Conservation (phyloP, 2,888 invertebrate species). For the Cheilosia vulpina region DNA sequence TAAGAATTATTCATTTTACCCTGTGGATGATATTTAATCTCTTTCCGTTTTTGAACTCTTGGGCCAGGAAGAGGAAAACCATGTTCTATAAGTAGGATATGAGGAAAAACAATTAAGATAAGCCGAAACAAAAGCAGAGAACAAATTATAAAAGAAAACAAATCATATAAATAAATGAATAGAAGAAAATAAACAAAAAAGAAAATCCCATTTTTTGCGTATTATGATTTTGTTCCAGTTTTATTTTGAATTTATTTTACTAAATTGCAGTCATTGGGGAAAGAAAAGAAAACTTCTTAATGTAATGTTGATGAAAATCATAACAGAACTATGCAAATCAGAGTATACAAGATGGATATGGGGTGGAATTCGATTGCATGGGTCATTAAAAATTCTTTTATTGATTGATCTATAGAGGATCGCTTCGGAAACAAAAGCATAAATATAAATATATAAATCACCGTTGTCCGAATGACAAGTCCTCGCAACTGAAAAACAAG, state of each 20-base stretch:
- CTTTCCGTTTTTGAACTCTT: slow-evolving; percentile 83
- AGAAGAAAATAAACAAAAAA: slow-evolving; percentile 34
- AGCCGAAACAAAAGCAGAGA: slow-evolving; percentile 72
- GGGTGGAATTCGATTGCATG: neutral
- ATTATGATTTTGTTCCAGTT: slow-evolving; percentile 51
- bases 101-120: slow-evolving; percentile 77
- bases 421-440: neutral
- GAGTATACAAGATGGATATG: slow-evolving; percentile 36
- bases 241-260: slow-evolving; percentile 1
- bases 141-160: slow-evolving; percentile 51
- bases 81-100: slow-evolving; percentile 81
- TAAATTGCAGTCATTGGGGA: slow-evolving; percentile 29
- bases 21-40: slow-evolving; percentile 83
- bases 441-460: neutral
- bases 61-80: slow-evolving; percentile 82
- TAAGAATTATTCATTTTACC: slow-evolving; percentile 78
- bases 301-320: slow-evolving; percentile 46
- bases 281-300: slow-evolving; percentile 30
- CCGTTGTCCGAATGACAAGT: neutral
- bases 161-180: slow-evolving; percentile 28
- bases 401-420: neutral
- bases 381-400: neutral
- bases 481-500: neutral
- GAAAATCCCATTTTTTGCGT: slow-evolving; percentile 24
- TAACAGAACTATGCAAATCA: slow-evolving; percentile 55